Percentiles rank a stretch among this genome's conserved stretches.
Conservation (phyloP, 2,888 invertebrate species). For the Blomia tropicalis region DNA sequence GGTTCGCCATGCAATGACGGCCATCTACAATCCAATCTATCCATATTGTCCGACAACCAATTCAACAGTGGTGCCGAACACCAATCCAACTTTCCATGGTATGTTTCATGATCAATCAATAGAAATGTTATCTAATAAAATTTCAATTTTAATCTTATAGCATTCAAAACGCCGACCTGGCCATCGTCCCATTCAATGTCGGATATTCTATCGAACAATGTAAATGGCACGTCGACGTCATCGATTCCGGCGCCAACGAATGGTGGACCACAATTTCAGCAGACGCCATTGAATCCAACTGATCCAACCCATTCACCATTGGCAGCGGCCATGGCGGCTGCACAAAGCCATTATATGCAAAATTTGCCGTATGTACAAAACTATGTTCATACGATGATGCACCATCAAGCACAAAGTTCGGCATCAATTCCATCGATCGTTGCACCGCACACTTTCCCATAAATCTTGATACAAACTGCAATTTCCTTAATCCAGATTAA, state of each 20-base stretch:
- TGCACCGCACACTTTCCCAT: neutral
- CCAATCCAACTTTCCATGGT: conserved; percentile 14
- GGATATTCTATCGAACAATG: conserved; percentile 33
- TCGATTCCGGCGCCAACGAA: neutral
- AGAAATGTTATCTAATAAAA: neutral
- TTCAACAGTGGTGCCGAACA: neutral
- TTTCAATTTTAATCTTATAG: neutral
- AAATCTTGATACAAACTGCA: no score
- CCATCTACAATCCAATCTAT: conserved; percentile 44
- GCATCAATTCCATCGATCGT: neutral
- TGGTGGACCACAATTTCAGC: neutral
- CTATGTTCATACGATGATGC: conserved; percentile 19
- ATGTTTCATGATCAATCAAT: neutral
- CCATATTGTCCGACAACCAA: conserved; percentile 29
- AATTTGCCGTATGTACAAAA: no score
- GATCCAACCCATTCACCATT: neutral
- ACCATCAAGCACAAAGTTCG: neutral
- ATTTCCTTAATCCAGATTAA: neutral
- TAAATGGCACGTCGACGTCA: neutral
- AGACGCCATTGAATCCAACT: neutral
- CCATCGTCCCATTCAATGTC: conserved; percentile 36
- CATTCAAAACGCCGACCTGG: conserved; percentile 32
- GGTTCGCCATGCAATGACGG: conserved; percentile 4
- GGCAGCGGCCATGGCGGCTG: neutral
- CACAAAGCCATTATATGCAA: conserved; percentile 19